phyloP scores from a whole-genome alignment of 2,888 invertebrate species.

The Scrobipalpa atriplicella region DNA sequence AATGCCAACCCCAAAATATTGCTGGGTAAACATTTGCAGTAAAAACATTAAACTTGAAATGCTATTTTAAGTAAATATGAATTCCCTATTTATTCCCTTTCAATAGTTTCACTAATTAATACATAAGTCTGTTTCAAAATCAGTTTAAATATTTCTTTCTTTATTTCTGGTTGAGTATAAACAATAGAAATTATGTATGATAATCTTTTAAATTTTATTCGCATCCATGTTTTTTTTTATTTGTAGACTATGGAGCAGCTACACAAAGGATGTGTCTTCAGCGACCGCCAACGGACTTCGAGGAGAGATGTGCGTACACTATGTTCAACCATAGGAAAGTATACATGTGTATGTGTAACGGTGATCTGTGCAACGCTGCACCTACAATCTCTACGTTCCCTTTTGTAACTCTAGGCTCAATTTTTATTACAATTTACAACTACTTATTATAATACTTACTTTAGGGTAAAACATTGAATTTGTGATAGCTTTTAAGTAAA shows the following conservation, averaged over 20 bases:
- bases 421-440: constrained; percentile 49
- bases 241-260: constrained; percentile 92
- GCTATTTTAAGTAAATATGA: too few relatives aligned
- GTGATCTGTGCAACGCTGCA: constrained; percentile 92
- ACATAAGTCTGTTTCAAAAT: too few relatives aligned
- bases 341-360: constrained; percentile 95
- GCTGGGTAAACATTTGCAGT: too few relatives aligned
- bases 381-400: constrained; percentile 42
- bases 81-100: too few relatives aligned
- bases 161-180: too few relatives aligned
- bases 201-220: not conserved
- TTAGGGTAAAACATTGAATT: constrained; percentile 18
- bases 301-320: constrained; percentile 95
- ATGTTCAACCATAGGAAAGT: constrained; percentile 91
- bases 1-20: too few relatives aligned
- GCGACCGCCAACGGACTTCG: constrained; percentile 93
- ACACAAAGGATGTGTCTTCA: constrained; percentile 94
- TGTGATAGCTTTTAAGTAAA: constrained; percentile 18
- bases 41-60: too few relatives aligned
- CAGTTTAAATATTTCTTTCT: too few relatives aligned
- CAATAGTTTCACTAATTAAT: too few relatives aligned
- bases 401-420: constrained; percentile 43
- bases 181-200: not conserved
- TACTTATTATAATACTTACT: constrained; percentile 32
- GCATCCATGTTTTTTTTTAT: constrained; percentile 29